Percentiles rank a stretch among this genome's conserved stretches.
phyloP scores from a whole-genome alignment of 2,888 invertebrate genomes.

The Acleris holmiana region DNA sequence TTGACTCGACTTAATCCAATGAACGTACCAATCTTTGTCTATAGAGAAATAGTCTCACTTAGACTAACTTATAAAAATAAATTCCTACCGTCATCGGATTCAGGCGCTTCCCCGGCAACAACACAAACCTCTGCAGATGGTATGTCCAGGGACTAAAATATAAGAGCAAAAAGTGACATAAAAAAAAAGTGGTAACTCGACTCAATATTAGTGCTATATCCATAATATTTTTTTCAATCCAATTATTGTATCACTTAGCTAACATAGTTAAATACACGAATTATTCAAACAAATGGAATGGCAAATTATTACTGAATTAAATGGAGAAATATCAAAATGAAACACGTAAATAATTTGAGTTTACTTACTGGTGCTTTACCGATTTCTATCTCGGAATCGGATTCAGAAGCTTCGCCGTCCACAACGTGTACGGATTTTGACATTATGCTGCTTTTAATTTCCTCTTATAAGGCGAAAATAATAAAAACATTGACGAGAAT shows the following conservation, averaged over 20 bases:
- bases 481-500: neutral
- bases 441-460: conserved; percentile 47
- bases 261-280: too few species aligned
- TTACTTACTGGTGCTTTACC: conserved; percentile 65
- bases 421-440: conserved; percentile 69
- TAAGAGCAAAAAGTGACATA: neutral
- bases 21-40: too few species aligned
- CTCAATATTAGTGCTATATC: too few species aligned
- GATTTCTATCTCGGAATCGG: conserved; percentile 73
- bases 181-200: neutral
- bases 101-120: conserved; percentile 71
- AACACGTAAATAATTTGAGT: neutral
- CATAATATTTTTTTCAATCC: too few species aligned
- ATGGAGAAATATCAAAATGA: neutral
- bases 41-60: too few species aligned
- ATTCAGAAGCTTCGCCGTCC: conserved; percentile 77
- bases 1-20: too few species aligned
- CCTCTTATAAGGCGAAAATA: neutral
- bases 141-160: conserved; percentile 49
- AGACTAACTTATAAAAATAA: neutral
- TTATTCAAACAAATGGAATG: too few species aligned
- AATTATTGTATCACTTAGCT: too few species aligned
- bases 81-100: conserved; percentile 70
- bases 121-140: conserved; percentile 59
- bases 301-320: too few species aligned